Percentiles rank a stretch among this genome's conserved stretches.
Conservation (phyloP, 2,888 invertebrate genomes). For the Patella depressa region DNA sequence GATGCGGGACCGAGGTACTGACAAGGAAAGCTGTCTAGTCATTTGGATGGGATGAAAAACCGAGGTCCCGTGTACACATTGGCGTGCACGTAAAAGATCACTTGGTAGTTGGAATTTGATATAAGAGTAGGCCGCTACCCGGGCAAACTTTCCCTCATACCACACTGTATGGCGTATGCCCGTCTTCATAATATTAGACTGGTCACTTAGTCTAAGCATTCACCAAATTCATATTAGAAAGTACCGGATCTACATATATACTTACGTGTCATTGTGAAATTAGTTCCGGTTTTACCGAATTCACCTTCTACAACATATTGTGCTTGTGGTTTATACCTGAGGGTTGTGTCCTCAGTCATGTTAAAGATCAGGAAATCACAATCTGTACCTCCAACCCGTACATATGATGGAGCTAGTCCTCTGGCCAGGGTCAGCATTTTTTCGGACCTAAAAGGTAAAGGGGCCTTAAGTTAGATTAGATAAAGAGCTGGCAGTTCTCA, state of each 20-base stretch:
- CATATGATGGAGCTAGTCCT: slow-evolving; percentile 78
- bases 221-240: background rate
- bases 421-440: slow-evolving; percentile 73
- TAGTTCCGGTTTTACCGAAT: slow-evolving; percentile 14
- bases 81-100: too few species aligned
- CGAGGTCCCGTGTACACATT: too few species aligned
- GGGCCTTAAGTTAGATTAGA: too few species aligned
- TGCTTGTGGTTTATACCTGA: background rate
- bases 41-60: too few species aligned
- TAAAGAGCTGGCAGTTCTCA: too few species aligned
- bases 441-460: slow-evolving; percentile 29
- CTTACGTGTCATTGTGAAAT: slow-evolving; percentile 50
- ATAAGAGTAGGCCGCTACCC: too few species aligned
- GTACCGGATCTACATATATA: background rate
- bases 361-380: slow-evolving; percentile 79
- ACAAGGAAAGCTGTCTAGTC: too few species aligned
- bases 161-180: too few species aligned
- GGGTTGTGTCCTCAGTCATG: slow-evolving; percentile 10
- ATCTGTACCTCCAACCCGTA: slow-evolving; percentile 81
- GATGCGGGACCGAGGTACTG: too few species aligned
- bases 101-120: too few species aligned
- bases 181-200: too few species aligned
- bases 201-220: background rate
- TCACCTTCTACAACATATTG: background rate
- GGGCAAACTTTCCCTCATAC: too few species aligned